Percentiles rank a stretch among this genome's conserved stretches.
These are phyloP conservation scores for Choristoneura fumiferana DNA, from an alignment of 1,140 invertebrate genomes.

Conservation along the genomic window DNA sequence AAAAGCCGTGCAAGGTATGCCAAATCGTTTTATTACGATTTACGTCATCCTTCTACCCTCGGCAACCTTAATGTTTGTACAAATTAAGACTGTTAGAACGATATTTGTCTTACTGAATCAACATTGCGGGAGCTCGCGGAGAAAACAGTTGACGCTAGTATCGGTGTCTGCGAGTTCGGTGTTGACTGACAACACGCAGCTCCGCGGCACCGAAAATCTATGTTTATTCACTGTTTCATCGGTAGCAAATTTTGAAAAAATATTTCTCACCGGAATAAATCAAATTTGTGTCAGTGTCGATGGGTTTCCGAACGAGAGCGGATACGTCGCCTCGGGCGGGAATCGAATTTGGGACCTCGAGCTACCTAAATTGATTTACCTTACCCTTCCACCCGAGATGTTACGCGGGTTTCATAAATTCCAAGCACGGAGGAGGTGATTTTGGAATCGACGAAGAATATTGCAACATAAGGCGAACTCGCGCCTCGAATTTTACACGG, in stretches of 20 bases:
- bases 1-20: no score
- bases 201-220: background rate
- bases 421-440: constrained; percentile 15
- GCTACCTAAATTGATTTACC: constrained; percentile 65
- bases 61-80: no score
- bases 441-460: background rate
- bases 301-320: constrained; percentile 46
- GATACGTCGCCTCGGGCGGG: constrained; percentile 48
- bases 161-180: background rate
- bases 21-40: no score
- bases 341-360: constrained; percentile 66
- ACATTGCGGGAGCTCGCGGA: no score
- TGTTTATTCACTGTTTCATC: background rate
- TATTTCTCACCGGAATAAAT: constrained; percentile 46
- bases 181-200: background rate
- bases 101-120: no score
- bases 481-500: background rate
- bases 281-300: constrained; percentile 49
- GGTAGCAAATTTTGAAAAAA: constrained; percentile 45
- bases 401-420: constrained; percentile 41
- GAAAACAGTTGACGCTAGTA: background rate
- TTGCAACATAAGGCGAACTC: constrained; percentile 2
- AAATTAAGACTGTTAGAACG: no score
- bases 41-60: no score
- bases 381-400: constrained; percentile 35